Evolutionary conservation across 2,113 vertebrate genomes (phyloP).

Genomic region (Noturus placidus): DNA sequence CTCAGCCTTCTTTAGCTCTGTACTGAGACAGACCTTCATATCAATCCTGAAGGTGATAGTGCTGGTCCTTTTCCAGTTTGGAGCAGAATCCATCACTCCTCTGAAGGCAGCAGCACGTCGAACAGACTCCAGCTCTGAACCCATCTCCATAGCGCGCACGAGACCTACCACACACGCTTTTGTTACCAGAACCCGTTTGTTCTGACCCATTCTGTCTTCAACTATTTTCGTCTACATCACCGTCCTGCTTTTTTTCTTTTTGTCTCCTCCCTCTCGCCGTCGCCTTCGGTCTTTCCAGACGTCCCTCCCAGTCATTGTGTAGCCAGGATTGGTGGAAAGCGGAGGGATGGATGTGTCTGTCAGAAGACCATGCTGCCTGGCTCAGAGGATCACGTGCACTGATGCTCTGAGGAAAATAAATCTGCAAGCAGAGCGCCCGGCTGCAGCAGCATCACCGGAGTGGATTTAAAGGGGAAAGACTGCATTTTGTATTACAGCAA

Average conservation of each 20-base stretch:
- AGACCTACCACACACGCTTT: conserved; percentile 11
- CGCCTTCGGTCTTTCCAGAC: not conserved
- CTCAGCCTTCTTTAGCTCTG: not conserved
- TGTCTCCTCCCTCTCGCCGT: conserved; percentile 26
- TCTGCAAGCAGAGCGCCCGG: not conserved
- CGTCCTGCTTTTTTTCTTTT: not conserved
- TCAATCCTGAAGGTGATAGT: conserved; percentile 52
- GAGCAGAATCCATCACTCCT: conserved; percentile 12
- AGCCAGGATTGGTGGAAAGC: conserved; percentile 22
- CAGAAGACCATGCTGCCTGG: conserved; percentile 6
- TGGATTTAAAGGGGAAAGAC: not conserved
- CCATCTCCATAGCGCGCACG: conserved; percentile 17
- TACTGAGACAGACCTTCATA: conserved; percentile 52
- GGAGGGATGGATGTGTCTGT: conserved; percentile 6
- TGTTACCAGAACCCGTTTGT: no score
- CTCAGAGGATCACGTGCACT: conserved; percentile 25
- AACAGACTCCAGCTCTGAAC: not conserved
- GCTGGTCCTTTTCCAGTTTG: conserved; percentile 50
- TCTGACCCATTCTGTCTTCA: conserved; percentile 15
- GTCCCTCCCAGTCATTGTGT: conserved; percentile 14
- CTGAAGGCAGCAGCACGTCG: conserved; percentile 13
- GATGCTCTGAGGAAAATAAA: not conserved
- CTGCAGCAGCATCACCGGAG: conserved; percentile 4
- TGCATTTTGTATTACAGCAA: not conserved
- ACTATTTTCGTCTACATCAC: conserved; percentile 7